A percentile compares a stretch with the other conserved stretches of the same genome.
Conservation (phyloP, 1,140 invertebrate genomes). For the Tetramorium simillimum region DNA sequence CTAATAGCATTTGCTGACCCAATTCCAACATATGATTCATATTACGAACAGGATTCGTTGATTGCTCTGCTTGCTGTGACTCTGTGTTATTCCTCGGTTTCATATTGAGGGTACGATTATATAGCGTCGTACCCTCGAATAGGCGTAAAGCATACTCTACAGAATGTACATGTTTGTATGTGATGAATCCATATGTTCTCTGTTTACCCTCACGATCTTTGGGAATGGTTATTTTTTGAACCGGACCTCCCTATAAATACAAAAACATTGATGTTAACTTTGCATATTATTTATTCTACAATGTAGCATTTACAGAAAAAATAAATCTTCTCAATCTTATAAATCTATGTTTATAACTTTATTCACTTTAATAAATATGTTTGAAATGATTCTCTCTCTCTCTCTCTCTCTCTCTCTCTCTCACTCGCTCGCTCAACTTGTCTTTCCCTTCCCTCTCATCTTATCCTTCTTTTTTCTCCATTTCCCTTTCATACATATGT, state of each 20-base stretch:
- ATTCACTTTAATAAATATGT: background rate
- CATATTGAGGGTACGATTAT: constrained; percentile 83
- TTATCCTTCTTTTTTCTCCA: no score
- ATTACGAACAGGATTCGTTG: constrained; percentile 27
- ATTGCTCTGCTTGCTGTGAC: constrained; percentile 37
- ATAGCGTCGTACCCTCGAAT: constrained; percentile 88
- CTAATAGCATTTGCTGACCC: constrained; percentile 79
- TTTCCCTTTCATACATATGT: no score
- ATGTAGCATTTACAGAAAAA: constrained; percentile 4
- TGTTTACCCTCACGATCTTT: constrained; percentile 89
- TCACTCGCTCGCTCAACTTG: no score
- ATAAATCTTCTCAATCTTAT: constrained; percentile 9
- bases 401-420: background rate
- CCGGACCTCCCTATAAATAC: constrained; percentile 89
- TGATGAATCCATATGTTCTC: constrained; percentile 90
- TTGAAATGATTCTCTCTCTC: background rate
- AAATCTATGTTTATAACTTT: background rate
- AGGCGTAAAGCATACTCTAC: constrained; percentile 90
- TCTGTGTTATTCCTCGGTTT: constrained; percentile 80
- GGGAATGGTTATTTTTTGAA: constrained; percentile 91
- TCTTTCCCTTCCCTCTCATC: no score
- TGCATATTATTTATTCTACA: background rate
- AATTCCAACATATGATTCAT: constrained; percentile 70
- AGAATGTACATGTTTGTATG: constrained; percentile 90
- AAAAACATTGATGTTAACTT: constrained; percentile 4